Conservation (phyloP, 2,888 invertebrate genomes). For the Lissonota sp. region DNA sequence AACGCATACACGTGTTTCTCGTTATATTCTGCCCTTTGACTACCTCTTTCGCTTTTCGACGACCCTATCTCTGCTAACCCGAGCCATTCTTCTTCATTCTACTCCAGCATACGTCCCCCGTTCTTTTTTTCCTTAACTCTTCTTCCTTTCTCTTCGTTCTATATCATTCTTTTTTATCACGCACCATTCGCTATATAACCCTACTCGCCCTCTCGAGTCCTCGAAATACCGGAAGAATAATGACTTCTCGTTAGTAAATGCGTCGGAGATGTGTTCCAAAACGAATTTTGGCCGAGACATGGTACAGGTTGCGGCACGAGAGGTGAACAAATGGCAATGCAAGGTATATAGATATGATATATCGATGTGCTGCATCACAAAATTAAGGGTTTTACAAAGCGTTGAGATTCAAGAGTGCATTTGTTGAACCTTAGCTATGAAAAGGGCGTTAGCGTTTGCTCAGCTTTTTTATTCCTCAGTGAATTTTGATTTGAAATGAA, state of each 20-base stretch:
- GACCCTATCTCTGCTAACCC: slow-evolving; percentile 39
- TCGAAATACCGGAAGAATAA: slow-evolving; percentile 62
- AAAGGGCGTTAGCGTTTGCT: too few species aligned
- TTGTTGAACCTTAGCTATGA: too few species aligned
- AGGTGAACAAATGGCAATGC: background rate
- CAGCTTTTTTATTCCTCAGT: too few species aligned
- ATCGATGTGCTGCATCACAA: background rate
- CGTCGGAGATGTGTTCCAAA: slow-evolving; percentile 43
- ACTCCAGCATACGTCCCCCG: slow-evolving; percentile 37
- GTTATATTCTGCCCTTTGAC: slow-evolving; percentile 43
- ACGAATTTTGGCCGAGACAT: slow-evolving; percentile 5
- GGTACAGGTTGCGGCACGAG: too few species aligned
- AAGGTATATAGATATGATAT: slow-evolving; percentile 12
- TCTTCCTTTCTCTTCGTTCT: slow-evolving; percentile 14
- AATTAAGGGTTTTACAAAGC: too few species aligned
- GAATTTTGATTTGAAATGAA: too few species aligned
- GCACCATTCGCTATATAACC: slow-evolving; percentile 10
- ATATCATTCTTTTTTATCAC: slow-evolving; percentile 28
- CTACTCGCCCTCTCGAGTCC: slow-evolving; percentile 1
- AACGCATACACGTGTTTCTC: slow-evolving; percentile 24
- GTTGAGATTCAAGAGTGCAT: too few species aligned
- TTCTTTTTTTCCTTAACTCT: slow-evolving; percentile 27
- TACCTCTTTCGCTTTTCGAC: slow-evolving; percentile 48
- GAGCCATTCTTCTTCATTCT: slow-evolving; percentile 58
- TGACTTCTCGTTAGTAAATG: slow-evolving; percentile 61